Percentiles rank a stretch among this genome's conserved stretches.
Evolutionary conservation across 1,140 invertebrate species (phyloP).

Genomic region (Drosophila equinoxialis): DNA sequence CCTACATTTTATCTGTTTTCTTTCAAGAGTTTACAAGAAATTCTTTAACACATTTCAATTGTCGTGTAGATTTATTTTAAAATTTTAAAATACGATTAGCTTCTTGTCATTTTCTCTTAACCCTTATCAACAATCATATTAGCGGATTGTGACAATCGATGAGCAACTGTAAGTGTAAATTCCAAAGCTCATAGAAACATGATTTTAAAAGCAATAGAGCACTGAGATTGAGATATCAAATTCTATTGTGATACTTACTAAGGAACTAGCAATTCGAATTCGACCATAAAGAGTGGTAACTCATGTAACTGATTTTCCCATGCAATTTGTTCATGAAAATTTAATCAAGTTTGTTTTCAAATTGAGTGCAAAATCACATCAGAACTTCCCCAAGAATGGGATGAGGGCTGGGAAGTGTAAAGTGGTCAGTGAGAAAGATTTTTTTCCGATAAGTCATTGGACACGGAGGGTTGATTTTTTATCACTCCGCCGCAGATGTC

Average conservation of each 20-base stretch:
- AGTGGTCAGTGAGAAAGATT: slow-evolving; percentile 28
- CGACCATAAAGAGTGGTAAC: slow-evolving; percentile 48
- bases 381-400: slow-evolving; percentile 11
- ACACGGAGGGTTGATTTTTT: slow-evolving; percentile 38
- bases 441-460: slow-evolving; percentile 6
- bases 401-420: slow-evolving; percentile 39
- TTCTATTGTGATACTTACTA: slow-evolving; percentile 35
- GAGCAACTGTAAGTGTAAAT: slow-evolving; percentile 15
- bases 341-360: slow-evolving; percentile 77
- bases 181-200: too few species aligned
- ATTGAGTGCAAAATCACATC: slow-evolving; percentile 82
- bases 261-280: slow-evolving; percentile 24
- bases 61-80: neutral
- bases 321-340: slow-evolving; percentile 69
- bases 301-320: slow-evolving; percentile 56
- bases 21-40: too few species aligned
- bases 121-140: slow-evolving; percentile 44
- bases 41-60: neutral
- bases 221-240: slow-evolving; percentile 7
- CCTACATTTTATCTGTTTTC: too few species aligned
- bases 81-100: slow-evolving; percentile 6
- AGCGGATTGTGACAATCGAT: slow-evolving; percentile 35
- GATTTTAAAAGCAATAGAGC: slow-evolving; percentile 11
- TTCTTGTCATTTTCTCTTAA: slow-evolving; percentile 28
- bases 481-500: slow-evolving; percentile 61